Conservation (phyloP, 2,888 invertebrate species). For the Apamea anceps region DNA sequence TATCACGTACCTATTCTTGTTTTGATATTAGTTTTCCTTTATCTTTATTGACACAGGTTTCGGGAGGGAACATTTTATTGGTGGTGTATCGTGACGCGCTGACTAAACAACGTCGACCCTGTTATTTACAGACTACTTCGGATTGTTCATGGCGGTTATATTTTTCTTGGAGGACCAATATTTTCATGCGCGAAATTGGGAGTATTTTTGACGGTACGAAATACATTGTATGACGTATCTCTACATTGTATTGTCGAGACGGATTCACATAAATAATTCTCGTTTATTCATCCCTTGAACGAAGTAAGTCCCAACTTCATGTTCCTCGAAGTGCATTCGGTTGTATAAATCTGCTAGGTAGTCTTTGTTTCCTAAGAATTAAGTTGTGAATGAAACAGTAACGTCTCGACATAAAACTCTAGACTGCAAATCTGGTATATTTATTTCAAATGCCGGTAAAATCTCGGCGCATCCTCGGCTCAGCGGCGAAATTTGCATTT, state of each 20-base stretch:
- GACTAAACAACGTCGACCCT: constrained; percentile 69
- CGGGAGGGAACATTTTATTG: constrained; percentile 85
- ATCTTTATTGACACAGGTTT: constrained; percentile 90
- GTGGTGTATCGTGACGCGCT: constrained; percentile 80
- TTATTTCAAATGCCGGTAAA: constrained; percentile 84
- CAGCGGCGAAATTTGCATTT: constrained; percentile 81
- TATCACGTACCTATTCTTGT: constrained; percentile 90
- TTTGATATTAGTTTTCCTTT: constrained; percentile 90
- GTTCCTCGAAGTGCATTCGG: constrained; percentile 44
- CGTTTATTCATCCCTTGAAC: constrained; percentile 43
- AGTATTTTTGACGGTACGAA: constrained; percentile 10
- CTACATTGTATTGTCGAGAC: constrained; percentile 31
- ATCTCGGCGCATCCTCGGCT: constrained; percentile 82
- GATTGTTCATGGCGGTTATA: constrained; percentile 46
- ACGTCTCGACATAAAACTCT: constrained; percentile 78
- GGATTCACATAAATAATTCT: constrained; percentile 48
- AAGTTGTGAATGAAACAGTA: constrained; percentile 77
- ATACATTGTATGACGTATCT: constrained; percentile 8
- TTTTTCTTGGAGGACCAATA: constrained; percentile 35
- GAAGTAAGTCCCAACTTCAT: constrained; percentile 34
- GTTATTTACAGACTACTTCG: constrained; percentile 58
- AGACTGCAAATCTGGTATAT: constrained; percentile 84
- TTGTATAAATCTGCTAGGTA: constrained; percentile 60
- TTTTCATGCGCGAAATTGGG: constrained; percentile 8
- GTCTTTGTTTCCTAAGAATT: constrained; percentile 66